These are phyloP conservation scores for Catharus minimus DNA, from an alignment of 2,113 vertebrate species.

Conservation along the genomic window DNA sequence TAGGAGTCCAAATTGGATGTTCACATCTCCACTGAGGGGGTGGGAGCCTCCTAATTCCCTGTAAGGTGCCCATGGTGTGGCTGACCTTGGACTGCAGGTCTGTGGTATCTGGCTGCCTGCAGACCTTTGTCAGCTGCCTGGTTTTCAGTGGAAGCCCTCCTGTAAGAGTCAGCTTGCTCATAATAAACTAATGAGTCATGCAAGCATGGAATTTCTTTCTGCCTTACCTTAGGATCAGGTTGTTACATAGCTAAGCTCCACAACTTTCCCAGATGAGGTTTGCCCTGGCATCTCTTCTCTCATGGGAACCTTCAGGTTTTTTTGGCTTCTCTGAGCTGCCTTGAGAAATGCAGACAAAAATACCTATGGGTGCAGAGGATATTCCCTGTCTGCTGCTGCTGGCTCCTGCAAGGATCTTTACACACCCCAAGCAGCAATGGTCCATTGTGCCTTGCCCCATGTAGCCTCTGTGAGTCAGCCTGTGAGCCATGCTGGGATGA, in stretches of 20 bases:
- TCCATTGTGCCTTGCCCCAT: rapidly evolving
- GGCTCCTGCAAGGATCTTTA: not conserved
- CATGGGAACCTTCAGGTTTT: not conserved
- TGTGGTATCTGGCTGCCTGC: not conserved
- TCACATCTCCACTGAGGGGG: not conserved
- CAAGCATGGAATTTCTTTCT: not conserved
- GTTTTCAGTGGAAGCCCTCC: not conserved
- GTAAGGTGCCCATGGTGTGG: not conserved
- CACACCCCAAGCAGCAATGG: rapidly evolving
- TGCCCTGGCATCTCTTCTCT: not conserved
- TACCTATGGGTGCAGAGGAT: not conserved
- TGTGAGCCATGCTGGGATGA: not conserved
- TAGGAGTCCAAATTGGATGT: not conserved
- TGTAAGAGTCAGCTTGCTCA: not conserved
- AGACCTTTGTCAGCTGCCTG: not conserved
- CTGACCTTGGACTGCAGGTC: not conserved
- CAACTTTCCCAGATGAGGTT: not conserved
- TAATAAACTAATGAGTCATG: constrained; percentile 13
- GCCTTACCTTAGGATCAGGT: not conserved
- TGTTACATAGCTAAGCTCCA: not conserved
- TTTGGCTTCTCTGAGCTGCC: not conserved
- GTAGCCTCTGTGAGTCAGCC: not conserved
- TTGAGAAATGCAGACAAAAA: not conserved
- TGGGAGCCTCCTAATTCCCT: not conserved
- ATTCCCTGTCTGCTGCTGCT: not conserved